Percentiles rank a stretch among this genome's conserved stretches.
These are phyloP conservation scores for Drosophila hydei DNA, from an alignment of 1,140 invertebrate species.

Conservation along the genomic window DNA sequence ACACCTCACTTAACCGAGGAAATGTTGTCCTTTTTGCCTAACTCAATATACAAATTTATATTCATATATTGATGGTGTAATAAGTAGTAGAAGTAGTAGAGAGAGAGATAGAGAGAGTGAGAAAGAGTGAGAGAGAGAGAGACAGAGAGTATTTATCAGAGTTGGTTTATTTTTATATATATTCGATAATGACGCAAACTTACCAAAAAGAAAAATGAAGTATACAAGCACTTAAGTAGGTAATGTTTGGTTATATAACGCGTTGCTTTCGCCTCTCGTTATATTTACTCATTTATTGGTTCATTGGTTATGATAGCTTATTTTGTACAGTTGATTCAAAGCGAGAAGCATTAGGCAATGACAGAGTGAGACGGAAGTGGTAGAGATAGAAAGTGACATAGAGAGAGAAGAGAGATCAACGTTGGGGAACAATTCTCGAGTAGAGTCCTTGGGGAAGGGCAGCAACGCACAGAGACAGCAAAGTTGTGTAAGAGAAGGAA, in stretches of 20 bases:
- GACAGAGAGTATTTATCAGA: conserved; percentile 21
- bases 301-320: conserved; percentile 26
- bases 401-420: conserved; percentile 6
- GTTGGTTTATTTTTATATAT: conserved; percentile 19
- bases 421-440: background rate
- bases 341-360: conserved; percentile 44
- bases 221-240: conserved; percentile 49
- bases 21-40: too few relatives aligned
- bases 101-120: too few relatives aligned
- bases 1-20: too few relatives aligned
- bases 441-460: background rate
- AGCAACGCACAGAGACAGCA: background rate
- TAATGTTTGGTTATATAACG: conserved; percentile 31
- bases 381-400: conserved; percentile 6
- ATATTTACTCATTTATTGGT: conserved; percentile 31
- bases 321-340: conserved; percentile 70
- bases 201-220: conserved; percentile 71
- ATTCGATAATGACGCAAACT: conserved; percentile 54
- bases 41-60: too few relatives aligned
- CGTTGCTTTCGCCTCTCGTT: conserved; percentile 21
- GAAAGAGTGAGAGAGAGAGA: too few relatives aligned
- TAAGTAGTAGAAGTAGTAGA: conserved; percentile 6
- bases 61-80: conserved; percentile 20
- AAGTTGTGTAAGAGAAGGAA: background rate
- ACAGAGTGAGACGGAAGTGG: conserved; percentile 24